A percentile compares a stretch with the other conserved stretches of the same genome.
Conservation (phyloP, 2,797 vertebrate genomes). For the Arctocebus calabarensis region DNA sequence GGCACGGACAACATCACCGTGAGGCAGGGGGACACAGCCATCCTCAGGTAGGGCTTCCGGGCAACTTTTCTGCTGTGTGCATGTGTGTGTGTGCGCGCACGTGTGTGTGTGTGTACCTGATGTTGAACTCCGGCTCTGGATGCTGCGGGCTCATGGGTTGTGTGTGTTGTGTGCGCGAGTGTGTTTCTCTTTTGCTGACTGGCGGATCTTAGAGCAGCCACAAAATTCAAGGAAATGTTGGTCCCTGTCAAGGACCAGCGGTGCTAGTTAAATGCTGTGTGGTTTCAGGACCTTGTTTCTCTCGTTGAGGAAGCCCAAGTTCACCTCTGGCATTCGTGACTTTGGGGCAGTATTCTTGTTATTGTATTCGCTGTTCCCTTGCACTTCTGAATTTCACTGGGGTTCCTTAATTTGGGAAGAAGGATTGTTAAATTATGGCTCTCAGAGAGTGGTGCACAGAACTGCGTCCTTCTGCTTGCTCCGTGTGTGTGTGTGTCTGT, state of each 20-base stretch:
- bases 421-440: slow-evolving; percentile 61
- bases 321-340: not conserved
- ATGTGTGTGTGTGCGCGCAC: not conserved
- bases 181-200: not conserved
- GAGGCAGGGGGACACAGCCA: slow-evolving; percentile 98
- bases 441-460: not conserved
- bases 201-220: not conserved
- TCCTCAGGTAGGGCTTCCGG: slow-evolving; percentile 95
- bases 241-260: slow-evolving; percentile 28
- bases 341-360: not conserved
- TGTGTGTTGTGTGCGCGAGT: not conserved
- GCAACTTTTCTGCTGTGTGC: slow-evolving; percentile 71
- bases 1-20: slow-evolving; percentile 99
- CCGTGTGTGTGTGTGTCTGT: not conserved
- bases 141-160: slow-evolving; percentile 58
- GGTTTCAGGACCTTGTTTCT: slow-evolving; percentile 23
- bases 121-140: slow-evolving; percentile 64
- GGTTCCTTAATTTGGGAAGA: slow-evolving; percentile 48
- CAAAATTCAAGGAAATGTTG: slow-evolving; percentile 70
- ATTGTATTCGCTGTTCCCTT: slow-evolving; percentile 10
- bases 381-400: slow-evolving; percentile 62
- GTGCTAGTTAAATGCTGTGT: slow-evolving; percentile 42
- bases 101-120: slow-evolving; percentile 49
- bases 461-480: slow-evolving; percentile 49
- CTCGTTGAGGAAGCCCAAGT: slow-evolving; percentile 17